Base-by-base conservation (phyloP, 2,888 invertebrate species). In the Pachycephus smyrnensis region DNA sequence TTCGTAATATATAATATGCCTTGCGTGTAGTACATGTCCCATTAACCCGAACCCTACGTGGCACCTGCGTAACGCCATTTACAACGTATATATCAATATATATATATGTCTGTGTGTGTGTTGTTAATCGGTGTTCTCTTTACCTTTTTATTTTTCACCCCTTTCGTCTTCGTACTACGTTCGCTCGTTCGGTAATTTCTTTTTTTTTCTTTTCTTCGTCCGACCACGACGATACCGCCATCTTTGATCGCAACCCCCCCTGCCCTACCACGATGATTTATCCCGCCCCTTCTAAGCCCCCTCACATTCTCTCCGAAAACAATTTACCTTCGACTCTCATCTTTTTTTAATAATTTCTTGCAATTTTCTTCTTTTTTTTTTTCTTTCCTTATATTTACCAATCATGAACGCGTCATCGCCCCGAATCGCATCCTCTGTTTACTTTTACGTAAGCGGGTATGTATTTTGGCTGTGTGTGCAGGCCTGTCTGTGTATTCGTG, bases 321-420 rank as follows among this genome's bases (percentile, higher is more conserved):
- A 33, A 33, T 33, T 33, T 33, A 33, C 4, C 33, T 4, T 33
- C 33, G 33, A 1, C 33, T 33, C 33, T n/a, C 55, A 23, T 36
- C 23, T 55, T 36, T 78, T 79, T 78, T 1, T 37, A 77, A 75
- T 77, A 69, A 40, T 55, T 75, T 75, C 73, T 33, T 68, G 68
- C 40, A 69, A 55, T 11, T 55, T 36, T 76, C 73, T 36, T 76
- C 73, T 15, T 69, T 15, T 33, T 37, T 15, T 23, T 77, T 37
- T 73, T 35, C 12, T 40, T 68, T 69, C 35, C 36, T 68, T 40
- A 75, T 75, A 68, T 35, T 68, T 31, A 33, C 32, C 30, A 31
- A 23, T 75, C 31, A 73, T 69, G 55, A 80, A 76, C 75, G 73
- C 68, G 75, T 73, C 68, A 75, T 74, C 71, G 71, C 79, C 73